Conservation (phyloP, 2,113 vertebrate genomes). For the Ursus arctos region DNA sequence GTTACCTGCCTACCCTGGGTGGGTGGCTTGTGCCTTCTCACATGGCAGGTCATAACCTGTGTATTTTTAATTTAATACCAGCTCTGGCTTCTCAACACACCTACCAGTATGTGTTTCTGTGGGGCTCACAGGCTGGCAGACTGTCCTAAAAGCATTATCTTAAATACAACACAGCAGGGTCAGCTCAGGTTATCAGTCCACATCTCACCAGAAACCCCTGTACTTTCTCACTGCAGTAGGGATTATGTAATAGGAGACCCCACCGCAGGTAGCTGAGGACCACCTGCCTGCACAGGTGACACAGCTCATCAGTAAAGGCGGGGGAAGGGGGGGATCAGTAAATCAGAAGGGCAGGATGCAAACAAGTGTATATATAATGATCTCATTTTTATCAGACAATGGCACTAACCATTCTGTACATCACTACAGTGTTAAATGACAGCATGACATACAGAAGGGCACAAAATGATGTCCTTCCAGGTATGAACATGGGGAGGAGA, state of each 20-base stretch:
- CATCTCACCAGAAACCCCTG: not conserved
- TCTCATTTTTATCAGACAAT: not conserved
- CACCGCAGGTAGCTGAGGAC: not conserved
- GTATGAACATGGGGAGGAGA: accelerated
- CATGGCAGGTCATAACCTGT: not conserved
- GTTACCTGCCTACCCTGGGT: not conserved
- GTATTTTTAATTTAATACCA: not conserved
- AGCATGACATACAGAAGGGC: not conserved
- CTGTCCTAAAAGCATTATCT: not conserved
- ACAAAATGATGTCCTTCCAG: not conserved
- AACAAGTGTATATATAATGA: not conserved
- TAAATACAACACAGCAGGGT: not conserved
- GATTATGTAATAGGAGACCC: not conserved
- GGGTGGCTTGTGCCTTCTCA: not conserved
- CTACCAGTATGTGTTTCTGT: not conserved
- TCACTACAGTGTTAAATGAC: not conserved
- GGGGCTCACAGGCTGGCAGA: not conserved
- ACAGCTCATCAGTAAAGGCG: not conserved
- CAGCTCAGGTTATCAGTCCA: not conserved
- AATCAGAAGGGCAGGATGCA: not conserved
- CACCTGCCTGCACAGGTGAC: not conserved
- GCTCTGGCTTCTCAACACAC: not conserved
- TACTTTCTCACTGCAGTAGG: not conserved
- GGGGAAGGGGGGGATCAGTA: not conserved
- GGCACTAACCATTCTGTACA: not conserved